Base-by-base conservation (phyloP, 2,113 vertebrate species). In the Proteles cristata region DNA sequence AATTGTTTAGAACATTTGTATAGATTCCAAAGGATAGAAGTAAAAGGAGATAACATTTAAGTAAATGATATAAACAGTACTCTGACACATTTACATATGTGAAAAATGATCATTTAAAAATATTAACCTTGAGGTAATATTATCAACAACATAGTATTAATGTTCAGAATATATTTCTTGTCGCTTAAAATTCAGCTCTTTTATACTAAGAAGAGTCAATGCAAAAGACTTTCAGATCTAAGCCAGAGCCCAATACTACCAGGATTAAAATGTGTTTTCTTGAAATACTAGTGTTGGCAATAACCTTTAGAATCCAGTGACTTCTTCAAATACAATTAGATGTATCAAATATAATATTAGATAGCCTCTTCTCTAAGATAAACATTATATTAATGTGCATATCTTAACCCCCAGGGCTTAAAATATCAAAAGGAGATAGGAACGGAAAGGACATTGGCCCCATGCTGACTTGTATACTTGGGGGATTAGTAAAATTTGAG, bases 321-420 rank as follows among this genome's bases (percentile, higher is more conserved):
- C 93, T 92, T 92, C 65, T 94, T 97, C 77, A 93, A 95, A 90
- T 94, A 80, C 5, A 93, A 81, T 84, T 76, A 26, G 43, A 48
- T 48, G 73, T 76, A 45, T 48, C 25, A 76, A 45, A 48, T 48
- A 76, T 28, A 83, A 93, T 89, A 82, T 85, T 97, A 95, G 83
- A 88, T 90, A 53, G n/a, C 7, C 19, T 95, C 55, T 97, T 95
- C 35, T 83, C 43, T 92, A 84, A 94, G 84, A 94, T 80, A 96
- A 97, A 96, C 87, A 96, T 58, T 86, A 35, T 73, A 68, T 97
- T 95, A 93, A 90, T 74, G 45, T 96, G 95, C 73, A 74, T 96
- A 82, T 96, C 76, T 97, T 96, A 96, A 97, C 55, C 92, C 89
- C 76, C 17, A 82, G 92, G 90, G 82, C 61, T 97, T 97, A 93